A percentile compares a stretch with the other conserved stretches of the same genome.
Conservation (phyloP, 1,140 invertebrate genomes). For the Neuroterus valhalla region DNA sequence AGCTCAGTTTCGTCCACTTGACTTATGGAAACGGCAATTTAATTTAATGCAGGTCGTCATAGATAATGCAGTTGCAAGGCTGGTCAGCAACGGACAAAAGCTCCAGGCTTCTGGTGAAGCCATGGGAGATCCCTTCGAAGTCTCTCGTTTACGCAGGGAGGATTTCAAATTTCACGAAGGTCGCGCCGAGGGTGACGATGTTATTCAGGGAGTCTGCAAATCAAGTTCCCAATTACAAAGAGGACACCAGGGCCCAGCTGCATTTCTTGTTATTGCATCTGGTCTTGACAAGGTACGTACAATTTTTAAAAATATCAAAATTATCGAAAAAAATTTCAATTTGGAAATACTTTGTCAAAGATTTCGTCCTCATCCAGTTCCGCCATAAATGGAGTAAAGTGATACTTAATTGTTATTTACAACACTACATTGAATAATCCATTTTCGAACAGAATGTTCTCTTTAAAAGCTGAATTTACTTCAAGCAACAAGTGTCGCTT, state of each 20-base stretch:
- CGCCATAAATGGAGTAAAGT: too few relatives aligned
- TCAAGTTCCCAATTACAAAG: conserved; percentile 82
- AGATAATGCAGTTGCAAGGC: conserved; percentile 92
- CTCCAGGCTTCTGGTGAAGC: conserved; percentile 84
- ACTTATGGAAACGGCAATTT: conserved; percentile 17
- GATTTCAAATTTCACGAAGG: conserved; percentile 88
- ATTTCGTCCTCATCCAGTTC: too few relatives aligned
- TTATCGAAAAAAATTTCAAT: too few relatives aligned
- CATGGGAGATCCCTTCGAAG: conserved; percentile 93
- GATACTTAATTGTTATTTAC: too few relatives aligned
- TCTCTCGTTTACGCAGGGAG: conserved; percentile 89
- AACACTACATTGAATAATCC: too few relatives aligned
- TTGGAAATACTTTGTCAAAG: too few relatives aligned
- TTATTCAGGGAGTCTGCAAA: conserved; percentile 86
- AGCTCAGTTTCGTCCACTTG: background rate
- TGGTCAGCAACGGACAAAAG: conserved; percentile 77
- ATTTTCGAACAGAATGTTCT: too few relatives aligned
- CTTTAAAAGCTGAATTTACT: too few relatives aligned
- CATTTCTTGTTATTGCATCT: conserved; percentile 91
- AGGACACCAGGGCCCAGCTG: conserved; percentile 92
- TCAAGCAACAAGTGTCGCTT: too few relatives aligned
- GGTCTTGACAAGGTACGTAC: conserved; percentile 86
- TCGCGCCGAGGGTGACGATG: conserved; percentile 89
- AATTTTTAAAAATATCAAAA: background rate
- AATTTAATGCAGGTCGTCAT: conserved; percentile 78